Conservation (phyloP, 2,888 invertebrate species). For the Mythimna loreyi region DNA sequence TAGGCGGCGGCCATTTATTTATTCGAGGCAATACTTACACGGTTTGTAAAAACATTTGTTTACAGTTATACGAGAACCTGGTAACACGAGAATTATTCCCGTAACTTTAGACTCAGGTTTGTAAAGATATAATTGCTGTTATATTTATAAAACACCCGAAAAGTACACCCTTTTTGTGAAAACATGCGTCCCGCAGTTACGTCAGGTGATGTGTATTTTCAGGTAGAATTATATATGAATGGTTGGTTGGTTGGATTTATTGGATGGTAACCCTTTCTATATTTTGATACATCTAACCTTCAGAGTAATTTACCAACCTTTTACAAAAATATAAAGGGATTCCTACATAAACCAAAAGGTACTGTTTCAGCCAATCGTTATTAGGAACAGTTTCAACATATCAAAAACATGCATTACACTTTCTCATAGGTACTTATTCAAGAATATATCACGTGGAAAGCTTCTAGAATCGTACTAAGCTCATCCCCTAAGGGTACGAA, state of each 20-base stretch:
- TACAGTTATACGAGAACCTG: constrained; percentile 52
- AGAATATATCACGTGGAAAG: constrained; percentile 26
- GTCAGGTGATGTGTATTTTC: constrained; percentile 17
- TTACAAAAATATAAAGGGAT: constrained; percentile 1
- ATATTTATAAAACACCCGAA: constrained; percentile 45
- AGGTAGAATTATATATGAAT: constrained; percentile 46
- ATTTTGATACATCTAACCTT: constrained; percentile 37
- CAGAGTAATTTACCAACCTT: constrained; percentile 21
- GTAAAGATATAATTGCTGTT: constrained; percentile 40
- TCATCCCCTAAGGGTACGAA: constrained; percentile 30
- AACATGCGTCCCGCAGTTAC: constrained; percentile 19
- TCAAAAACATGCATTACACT: constrained; percentile 17
- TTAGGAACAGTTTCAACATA: constrained; percentile 7
- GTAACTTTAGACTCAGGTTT: constrained; percentile 25
- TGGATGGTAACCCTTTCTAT: constrained; percentile 28
- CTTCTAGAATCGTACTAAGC: constrained; percentile 26
- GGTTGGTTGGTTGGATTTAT: constrained; percentile 1
- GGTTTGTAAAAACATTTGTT: constrained; percentile 74
- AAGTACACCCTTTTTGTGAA: constrained; percentile 39
- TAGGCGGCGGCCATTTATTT: constrained; percentile 77
- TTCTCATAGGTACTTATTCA: constrained; percentile 11
- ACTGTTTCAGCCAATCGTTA: neutral
- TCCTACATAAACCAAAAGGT: neutral
- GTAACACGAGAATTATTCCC: constrained; percentile 15
- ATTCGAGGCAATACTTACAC: constrained; percentile 67